phyloP scores from a whole-genome alignment of 2,113 vertebrate species.

The Pholis gunnellus region DNA sequence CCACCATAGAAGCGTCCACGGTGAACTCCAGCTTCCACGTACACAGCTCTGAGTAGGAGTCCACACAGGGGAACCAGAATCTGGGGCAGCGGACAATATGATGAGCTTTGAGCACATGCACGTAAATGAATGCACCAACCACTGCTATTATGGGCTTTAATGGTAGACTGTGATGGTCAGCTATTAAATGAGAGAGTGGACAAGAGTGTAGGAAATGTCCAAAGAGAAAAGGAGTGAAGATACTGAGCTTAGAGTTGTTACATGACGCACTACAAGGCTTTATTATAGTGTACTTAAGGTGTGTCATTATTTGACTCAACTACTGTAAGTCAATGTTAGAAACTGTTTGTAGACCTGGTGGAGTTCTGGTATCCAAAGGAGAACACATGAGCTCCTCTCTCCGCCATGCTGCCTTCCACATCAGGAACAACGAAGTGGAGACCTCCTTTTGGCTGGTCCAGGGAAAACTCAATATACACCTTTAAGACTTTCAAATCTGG shows the following conservation, averaged over 20 bases:
- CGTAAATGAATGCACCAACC: background rate
- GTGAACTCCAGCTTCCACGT: conserved; percentile 99
- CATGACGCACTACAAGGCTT: background rate
- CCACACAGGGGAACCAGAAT: conserved; percentile 99
- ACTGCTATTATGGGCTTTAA: background rate
- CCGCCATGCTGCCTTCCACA: conserved; percentile 96
- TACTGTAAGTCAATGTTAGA: background rate
- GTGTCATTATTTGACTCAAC: background rate
- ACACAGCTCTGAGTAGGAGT: conserved; percentile 97
- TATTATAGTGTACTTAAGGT: background rate
- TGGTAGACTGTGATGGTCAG: background rate
- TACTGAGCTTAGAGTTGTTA: background rate
- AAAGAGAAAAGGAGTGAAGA: background rate
- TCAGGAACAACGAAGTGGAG: conserved; percentile 98
- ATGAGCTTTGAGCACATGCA: background rate
- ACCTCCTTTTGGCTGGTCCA: conserved; percentile 98
- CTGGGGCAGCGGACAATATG: conserved; percentile 70
- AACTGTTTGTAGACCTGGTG: conserved; percentile 86
- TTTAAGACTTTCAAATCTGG: conserved; percentile 96
- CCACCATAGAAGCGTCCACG: conserved; percentile 97
- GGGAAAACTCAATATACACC: conserved; percentile 96
- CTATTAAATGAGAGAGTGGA: background rate
- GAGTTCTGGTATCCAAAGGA: conserved; percentile 99
- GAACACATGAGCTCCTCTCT: conserved; percentile 95
- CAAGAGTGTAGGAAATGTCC: no score